Evolutionary conservation across 1,140 invertebrate species (phyloP).

Genomic region (Rhysida immarginata): DNA sequence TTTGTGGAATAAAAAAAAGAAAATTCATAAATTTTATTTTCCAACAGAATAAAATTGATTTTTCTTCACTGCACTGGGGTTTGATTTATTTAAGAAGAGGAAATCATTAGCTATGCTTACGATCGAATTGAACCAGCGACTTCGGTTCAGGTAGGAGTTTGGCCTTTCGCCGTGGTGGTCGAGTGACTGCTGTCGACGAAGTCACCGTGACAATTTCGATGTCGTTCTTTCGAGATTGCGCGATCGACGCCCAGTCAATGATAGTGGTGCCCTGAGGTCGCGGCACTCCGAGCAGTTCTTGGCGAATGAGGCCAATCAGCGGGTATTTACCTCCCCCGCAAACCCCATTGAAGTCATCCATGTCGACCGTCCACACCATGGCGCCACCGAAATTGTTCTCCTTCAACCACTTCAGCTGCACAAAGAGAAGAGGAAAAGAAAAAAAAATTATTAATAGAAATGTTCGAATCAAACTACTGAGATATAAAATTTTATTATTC

Average conservation of each 20-base stretch:
- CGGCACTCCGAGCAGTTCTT: conserved; percentile 67
- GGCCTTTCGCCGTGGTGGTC: conserved; percentile 51
- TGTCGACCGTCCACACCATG: conserved; percentile 93
- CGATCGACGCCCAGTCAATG: conserved; percentile 48
- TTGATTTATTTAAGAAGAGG: too few relatives aligned
- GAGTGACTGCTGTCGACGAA: conserved; percentile 22
- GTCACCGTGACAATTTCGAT: not conserved
- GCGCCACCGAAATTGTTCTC: conserved; percentile 77
- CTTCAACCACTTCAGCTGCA: conserved; percentile 71
- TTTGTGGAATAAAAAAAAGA: too few relatives aligned
- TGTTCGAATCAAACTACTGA: too few relatives aligned
- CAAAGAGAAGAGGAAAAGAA: not conserved
- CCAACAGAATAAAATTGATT: too few relatives aligned
- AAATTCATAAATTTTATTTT: too few relatives aligned
- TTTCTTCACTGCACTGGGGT: too few relatives aligned
- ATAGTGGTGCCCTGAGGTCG: conserved; percentile 64
- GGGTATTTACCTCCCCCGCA: conserved; percentile 77
- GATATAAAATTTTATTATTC: too few relatives aligned
- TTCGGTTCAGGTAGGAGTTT: conserved; percentile 35
- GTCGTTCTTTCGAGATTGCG: not conserved
- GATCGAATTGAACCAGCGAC: conserved; percentile 1
- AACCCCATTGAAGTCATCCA: conserved; percentile 84
- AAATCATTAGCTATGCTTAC: too few relatives aligned
- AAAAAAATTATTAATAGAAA: not conserved
- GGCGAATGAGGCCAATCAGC: conserved; percentile 76